Evolutionary conservation across 2,888 invertebrate genomes (phyloP), one percentile per base, ranked within the genome.

Genomic region (Scotopteryx bipunctaria): DNA sequence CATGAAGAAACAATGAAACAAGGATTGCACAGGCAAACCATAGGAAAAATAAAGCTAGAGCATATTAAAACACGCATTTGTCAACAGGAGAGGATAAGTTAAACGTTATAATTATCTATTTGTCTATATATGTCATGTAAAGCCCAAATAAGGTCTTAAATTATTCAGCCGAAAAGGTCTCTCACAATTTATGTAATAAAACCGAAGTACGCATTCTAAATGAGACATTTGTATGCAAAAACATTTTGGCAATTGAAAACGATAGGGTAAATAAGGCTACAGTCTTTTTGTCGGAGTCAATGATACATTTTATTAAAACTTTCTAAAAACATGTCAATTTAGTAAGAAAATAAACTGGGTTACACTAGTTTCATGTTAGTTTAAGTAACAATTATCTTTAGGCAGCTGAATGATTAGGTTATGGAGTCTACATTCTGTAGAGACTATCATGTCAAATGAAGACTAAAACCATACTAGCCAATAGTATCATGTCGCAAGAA

Each of bases 401-500:
- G n/a, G n/a, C n/a, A n/a, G n/a, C n/a, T n/a, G n/a, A n/a, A n/a
- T n/a, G n/a, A n/a, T n/a, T n/a, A n/a, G n/a, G 13, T 31, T 11
- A 3, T 23, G 32, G 11, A 15, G 31, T 31, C 13, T n/a, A 27
- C 8, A 37, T 37, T 48, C 19, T 36, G 19, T 19, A 19, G 9
- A 29, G n/a, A 17, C 11, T 32, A 16, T 25, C 47, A 19, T 14
- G 8, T 33, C 33, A 27, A 23, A 46, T 42, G 46, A 47, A 33
- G 41, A 37, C 13, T 16, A 42, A 48, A 38, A 44, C 40, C 41
- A 41, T 41, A 48, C 8, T 44, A 51, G 48, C 49, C 59, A 61
- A 61, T 57, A 51, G 55, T 51, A 54, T 52, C 57, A 63, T 66
- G 63, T 60, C 52, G 59, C 57, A 63, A 66, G 61, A 76, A 69